These are phyloP conservation scores for Azorinus chamasolen DNA, from an alignment of 2,888 invertebrate species.

Conservation along the genomic window DNA sequence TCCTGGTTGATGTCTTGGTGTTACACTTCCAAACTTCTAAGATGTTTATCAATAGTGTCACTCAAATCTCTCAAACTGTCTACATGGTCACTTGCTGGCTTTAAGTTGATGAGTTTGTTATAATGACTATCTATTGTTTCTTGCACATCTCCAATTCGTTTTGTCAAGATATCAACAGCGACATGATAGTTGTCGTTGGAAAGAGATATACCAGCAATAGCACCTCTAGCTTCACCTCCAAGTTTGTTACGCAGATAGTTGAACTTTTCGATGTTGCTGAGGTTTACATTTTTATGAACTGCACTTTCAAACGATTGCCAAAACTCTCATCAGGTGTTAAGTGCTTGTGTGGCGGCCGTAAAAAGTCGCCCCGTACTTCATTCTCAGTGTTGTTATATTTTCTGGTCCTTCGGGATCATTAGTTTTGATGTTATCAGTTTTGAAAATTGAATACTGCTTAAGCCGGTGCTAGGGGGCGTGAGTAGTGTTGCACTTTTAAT, in stretches of 20 bases:
- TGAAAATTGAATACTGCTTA: no score
- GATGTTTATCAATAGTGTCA: slow-evolving; percentile 22
- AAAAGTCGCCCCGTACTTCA: no score
- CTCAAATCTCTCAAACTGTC: slow-evolving; percentile 16
- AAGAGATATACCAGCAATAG: slow-evolving; percentile 28
- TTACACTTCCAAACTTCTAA: slow-evolving; percentile 28
- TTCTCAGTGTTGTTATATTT: no score
- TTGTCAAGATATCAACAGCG: slow-evolving; percentile 22
- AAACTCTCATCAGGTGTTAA: no score
- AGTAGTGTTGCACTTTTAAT: no score
- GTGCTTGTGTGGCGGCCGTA: no score
- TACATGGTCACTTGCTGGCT: slow-evolving; percentile 6
- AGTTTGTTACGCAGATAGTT: slow-evolving; percentile 35
- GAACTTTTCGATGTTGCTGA: slow-evolving; percentile 33
- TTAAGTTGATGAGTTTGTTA: slow-evolving; percentile 22
- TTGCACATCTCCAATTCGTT: slow-evolving; percentile 33
- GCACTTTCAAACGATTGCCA: slow-evolving; percentile 41
- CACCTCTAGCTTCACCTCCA: slow-evolving; percentile 19
- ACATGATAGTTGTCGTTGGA: slow-evolving; percentile 40
- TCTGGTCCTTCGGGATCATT: no score
- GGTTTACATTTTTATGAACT: slow-evolving; percentile 20
- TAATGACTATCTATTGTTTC: slow-evolving; percentile 31
- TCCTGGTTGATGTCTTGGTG: slow-evolving; percentile 27
- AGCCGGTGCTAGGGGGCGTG: no score
- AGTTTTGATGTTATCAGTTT: no score